A percentile compares a stretch with the other conserved stretches of the same genome.
These are phyloP conservation scores for Coilia nasus DNA, from an alignment of 2,797 vertebrate genomes.

Conservation along the genomic window DNA sequence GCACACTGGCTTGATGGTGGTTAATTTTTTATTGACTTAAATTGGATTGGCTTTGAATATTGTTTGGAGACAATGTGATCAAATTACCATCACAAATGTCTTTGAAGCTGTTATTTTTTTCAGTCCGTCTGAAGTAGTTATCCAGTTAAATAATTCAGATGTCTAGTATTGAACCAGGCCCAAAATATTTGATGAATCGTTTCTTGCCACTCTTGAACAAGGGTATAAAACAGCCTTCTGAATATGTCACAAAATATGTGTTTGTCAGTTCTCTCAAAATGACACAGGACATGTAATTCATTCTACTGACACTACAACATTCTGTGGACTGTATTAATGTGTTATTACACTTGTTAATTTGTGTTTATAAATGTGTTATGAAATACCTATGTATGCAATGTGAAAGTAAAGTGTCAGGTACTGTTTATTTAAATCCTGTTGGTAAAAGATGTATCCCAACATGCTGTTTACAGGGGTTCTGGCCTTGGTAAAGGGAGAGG, in stretches of 20 bases:
- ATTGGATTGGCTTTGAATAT: neutral
- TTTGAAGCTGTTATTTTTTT: neutral
- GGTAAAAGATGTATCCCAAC: neutral
- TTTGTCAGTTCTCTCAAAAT: neutral
- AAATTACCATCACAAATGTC: neutral
- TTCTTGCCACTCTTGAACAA: neutral
- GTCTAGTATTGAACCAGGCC: neutral
- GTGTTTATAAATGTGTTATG: neutral
- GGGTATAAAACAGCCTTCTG: neutral
- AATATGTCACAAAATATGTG: neutral
- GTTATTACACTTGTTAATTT: neutral
- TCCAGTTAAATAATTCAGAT: neutral
- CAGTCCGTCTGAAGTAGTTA: neutral
- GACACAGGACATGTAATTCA: neutral
- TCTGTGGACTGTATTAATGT: too few species aligned
- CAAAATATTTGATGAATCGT: neutral
- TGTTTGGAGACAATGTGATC: neutral
- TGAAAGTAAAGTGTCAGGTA: neutral
- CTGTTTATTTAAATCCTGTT: neutral
- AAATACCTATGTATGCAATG: neutral
- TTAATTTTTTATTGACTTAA: neutral
- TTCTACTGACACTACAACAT: too few species aligned
- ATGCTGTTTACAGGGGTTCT: constrained; percentile 5
- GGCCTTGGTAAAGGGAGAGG: neutral
- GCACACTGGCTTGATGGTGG: neutral